Base-by-base conservation (phyloP, 1,140 invertebrate genomes). In the Idris sp. region DNA sequence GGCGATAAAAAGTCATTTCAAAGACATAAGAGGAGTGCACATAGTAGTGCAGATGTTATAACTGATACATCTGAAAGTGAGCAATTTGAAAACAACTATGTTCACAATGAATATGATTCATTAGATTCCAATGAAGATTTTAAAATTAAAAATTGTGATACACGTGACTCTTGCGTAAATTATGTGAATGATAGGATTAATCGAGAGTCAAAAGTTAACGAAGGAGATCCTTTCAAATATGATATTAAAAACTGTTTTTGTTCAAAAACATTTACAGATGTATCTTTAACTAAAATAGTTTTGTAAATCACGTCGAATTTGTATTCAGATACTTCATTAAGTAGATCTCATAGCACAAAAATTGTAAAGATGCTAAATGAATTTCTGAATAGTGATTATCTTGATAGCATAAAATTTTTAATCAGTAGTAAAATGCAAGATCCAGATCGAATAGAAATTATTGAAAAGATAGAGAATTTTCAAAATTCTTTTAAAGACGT, bases 401-500 rank as follows among this genome's bases (percentile, higher is more conserved):
- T 64, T 10, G 44, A 43, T 43, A 28, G 18, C 19, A 35, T 68
- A 9, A 58, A 33, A 58, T 10, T 13, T 15, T 30, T 36, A 26
- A 58, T 49, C 11, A 11, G 4, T 16, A 44, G 0, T 28, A 36
- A 48, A 19, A 28, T 49, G 10, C 28, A 49, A 30, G 35, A 26
- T 31, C 9, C 33, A 2, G 44, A 41, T 7, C 15, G 8, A 4
- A 35, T 5, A 5, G 38, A 41, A 38, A 61, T 51, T 11, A 46
- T n/a, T 46, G 14, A 59, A 53, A 64, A 64, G 44, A 26, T 51
- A 0, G 18, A 31, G 6, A 33, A 58, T 26, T 15, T 64, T 4
- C 48, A 54, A 25, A 0, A 54, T 16, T 6, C 40, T 26, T 61
- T 71, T 53, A 48, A 61, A 48, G 19, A 22, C 19, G n/a, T n/a